Evolutionary conservation across 2,797 vertebrate genomes (phyloP), one percentile per base, ranked within the genome.

Genomic region (Huso huso): DNA sequence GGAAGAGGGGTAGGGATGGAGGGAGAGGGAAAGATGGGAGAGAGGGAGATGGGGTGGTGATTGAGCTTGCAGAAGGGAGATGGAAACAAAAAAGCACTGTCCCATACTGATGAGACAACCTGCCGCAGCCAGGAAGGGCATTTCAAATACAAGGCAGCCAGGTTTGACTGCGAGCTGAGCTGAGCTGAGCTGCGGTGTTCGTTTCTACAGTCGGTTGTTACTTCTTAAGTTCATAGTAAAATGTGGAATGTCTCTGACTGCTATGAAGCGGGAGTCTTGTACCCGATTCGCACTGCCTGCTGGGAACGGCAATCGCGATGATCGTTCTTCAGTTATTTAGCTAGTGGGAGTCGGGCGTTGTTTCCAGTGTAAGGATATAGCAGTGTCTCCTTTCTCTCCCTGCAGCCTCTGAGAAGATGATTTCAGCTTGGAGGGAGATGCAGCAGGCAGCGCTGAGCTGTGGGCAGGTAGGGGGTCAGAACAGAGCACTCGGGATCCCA

Each of bases 401-500:
- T 82, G 5, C 76, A 99, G 97, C 95, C 0, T 98, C 96, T 66
- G 96, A 99, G 78, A 99, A 99, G 78, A 84, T 99, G 75, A 79
- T 95, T 59, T 79, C 92, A 62, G 94, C 95, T 67, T 99, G 97
- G 97, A 90, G 83, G 73, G 95, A 98, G 69, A 99, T 97, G 97
- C 93, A 98, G 77, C 91, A 94, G 82, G 92, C 91, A 1, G 95
- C 97, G 70, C 77, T 87, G 69, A 90, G 83, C 78, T 93, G 93
- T 70, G 93, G 93, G 62, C 90, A 93, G 88, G 96, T 98, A 37
- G 23, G 23, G 23, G 23, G 1, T 37, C 23, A 37, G 23, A 37
- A 37, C 23, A 37, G 23, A 3, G 23, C 23, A 37, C 23, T 37
- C 23, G 4, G 23, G 23, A 37, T 37, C 23, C 23, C 23, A 37